Evolutionary conservation across 2,888 invertebrate species (phyloP).

Genomic region (Gasteruption jaculator): DNA sequence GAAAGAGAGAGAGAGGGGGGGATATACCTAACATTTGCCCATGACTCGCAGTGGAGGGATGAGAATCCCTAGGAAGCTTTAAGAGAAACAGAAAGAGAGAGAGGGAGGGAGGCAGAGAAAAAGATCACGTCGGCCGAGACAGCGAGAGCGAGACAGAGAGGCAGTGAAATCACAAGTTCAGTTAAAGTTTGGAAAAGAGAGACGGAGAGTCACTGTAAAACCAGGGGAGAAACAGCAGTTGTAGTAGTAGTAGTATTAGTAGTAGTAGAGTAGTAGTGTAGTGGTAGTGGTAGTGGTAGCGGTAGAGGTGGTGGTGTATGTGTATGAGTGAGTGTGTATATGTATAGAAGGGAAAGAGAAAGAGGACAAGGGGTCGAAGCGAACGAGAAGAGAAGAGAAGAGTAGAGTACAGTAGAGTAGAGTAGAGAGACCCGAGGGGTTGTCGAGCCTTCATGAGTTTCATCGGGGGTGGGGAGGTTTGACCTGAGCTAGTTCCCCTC

Average conservation of each 20-base stretch:
- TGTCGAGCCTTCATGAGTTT: too few species aligned
- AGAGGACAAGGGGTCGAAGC: conserved; percentile 15
- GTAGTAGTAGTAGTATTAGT: too few species aligned
- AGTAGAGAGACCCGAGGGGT: conserved; percentile 29
- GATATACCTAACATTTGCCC: too few species aligned
- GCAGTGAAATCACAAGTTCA: too few species aligned
- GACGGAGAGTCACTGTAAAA: too few species aligned
- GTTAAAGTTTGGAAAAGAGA: too few species aligned
- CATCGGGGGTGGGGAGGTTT: conserved; percentile 42
- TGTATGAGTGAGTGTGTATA: conserved; percentile 7
- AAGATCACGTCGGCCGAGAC: neutral
- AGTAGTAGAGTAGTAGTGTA: too few species aligned
- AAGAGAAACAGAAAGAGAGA: conserved; percentile 13
- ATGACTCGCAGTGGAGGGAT: conserved; percentile 2
- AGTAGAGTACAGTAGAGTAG: conserved; percentile 19
- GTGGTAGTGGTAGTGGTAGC: conserved; percentile 10
- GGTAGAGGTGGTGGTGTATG: conserved; percentile 5
- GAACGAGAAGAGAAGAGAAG: conserved; percentile 11
- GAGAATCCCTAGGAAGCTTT: too few species aligned
- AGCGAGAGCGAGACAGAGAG: conserved; percentile 1
- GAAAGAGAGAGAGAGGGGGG: conserved; percentile 19
- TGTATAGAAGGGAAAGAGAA: conserved; percentile 16
- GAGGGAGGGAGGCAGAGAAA: conserved; percentile 19
- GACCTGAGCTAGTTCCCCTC: conserved; percentile 51
- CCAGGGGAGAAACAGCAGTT: too few species aligned